Percentiles rank a stretch among this genome's conserved stretches.
phyloP scores from a whole-genome alignment of 1,140 invertebrate genomes.

The Cydia fagiglandana region DNA sequence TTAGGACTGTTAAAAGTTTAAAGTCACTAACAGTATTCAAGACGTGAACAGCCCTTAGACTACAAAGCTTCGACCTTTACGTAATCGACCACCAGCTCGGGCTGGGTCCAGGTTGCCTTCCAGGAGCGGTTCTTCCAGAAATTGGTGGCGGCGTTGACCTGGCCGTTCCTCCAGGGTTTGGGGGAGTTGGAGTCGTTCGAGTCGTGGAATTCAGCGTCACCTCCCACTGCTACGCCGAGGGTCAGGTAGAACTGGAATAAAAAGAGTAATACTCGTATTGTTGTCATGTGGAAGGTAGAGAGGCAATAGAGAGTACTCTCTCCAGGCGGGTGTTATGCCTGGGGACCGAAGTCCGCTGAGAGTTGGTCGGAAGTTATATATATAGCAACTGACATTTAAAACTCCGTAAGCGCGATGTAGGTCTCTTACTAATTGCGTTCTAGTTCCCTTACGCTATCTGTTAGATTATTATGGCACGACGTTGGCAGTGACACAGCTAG shows the following conservation, averaged over 20 bases:
- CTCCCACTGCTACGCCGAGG: constrained; percentile 2
- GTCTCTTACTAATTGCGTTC: too few relatives aligned
- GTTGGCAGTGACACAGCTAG: too few relatives aligned
- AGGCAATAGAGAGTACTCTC: too few relatives aligned
- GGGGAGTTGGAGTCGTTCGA: not conserved
- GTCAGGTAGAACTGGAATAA: not conserved
- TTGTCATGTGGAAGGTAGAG: too few relatives aligned
- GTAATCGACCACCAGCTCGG: not conserved
- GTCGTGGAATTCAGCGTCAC: not conserved
- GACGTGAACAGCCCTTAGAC: not conserved
- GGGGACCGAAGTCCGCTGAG: too few relatives aligned
- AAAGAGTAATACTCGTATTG: too few relatives aligned
- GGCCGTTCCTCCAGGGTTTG: constrained; percentile 9
- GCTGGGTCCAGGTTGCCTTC: not conserved
- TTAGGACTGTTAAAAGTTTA: not conserved
- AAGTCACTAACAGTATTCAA: not conserved
- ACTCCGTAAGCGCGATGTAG: too few relatives aligned
- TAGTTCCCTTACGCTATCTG: too few relatives aligned
- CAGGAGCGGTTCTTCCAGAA: not conserved
- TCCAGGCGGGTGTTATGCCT: too few relatives aligned
- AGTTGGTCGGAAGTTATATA: too few relatives aligned
- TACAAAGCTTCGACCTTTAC: constrained; percentile 1
- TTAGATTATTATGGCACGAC: too few relatives aligned
- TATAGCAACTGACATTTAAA: too few relatives aligned
- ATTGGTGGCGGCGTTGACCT: not conserved